Base-by-base conservation (phyloP, 2,797 vertebrate species). In the Myotis myotis region DNA sequence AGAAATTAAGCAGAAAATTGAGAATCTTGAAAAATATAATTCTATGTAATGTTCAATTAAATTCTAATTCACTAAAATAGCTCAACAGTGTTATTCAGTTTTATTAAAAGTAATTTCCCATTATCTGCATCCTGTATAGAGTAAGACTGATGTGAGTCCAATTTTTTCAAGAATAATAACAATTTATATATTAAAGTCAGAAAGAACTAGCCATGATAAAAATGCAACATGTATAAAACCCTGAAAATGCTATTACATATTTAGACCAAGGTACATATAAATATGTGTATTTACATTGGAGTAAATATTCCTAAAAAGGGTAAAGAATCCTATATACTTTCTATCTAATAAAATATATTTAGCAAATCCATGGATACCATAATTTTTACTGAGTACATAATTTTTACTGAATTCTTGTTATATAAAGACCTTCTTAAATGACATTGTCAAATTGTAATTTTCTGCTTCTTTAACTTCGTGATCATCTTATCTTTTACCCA, bases 51-150 rank as follows among this genome's bases (percentile, higher is more conserved):
- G 49, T 75, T 94, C 83, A 89, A 33, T 87, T 95, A 79, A 76
- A 93, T 94, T 93, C 87, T 71, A 89, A 86, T 84, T 94, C 84
- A 92, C 76, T 85, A 89, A 94, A 95, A 97, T 70, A 93, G 83
- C 80, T 95, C 94, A 96, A 96, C 71, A 95, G 7, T 78, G 38
- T 44, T 78, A 96, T 70, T 76, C 68, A 95, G 96, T 95, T 96
- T 91, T 89, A 94, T 93, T 95, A 93, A 95, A 92, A 94, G 87
- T 95, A 60, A 96, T 91, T 95, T 95, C 74, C 83, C 78, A 96
- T 82, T 62, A 93, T 83, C 49, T 96, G 76, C 81, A 74, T 33
- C n/a, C 53, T 95, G 1, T 68, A 96, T 80, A 60, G 79, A 96
- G 95, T n/a, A 81, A 13, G 44, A 91, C 60, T 72, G 23, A 62